phyloP scores from a whole-genome alignment of 2,888 invertebrate species.

The Perithous albicinctus region DNA sequence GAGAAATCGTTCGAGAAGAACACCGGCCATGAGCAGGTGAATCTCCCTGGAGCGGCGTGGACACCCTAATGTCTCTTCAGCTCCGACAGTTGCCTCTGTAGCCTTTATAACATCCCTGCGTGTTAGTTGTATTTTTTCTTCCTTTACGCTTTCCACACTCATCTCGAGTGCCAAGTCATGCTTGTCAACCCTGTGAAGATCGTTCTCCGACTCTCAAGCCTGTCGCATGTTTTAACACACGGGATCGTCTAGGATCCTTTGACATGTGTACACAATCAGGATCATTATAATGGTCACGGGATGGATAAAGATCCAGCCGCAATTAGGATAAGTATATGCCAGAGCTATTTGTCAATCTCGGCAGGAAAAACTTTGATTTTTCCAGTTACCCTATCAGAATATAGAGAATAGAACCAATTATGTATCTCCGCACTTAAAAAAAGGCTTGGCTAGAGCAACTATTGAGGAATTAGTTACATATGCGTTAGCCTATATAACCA shows the following conservation, averaged over 20 bases:
- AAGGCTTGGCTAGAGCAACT: too few species aligned
- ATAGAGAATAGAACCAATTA: not conserved
- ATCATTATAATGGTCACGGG: conserved; percentile 44
- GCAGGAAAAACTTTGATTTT: not conserved
- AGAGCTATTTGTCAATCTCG: conserved; percentile 12
- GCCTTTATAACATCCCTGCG: conserved; percentile 43
- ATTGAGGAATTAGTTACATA: too few species aligned
- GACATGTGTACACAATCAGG: conserved; percentile 42
- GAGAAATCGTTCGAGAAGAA: conserved; percentile 43
- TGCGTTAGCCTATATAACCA: too few species aligned
- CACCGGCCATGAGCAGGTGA: conserved; percentile 62
- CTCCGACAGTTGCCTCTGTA: conserved; percentile 46
- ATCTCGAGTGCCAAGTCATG: conserved; percentile 63
- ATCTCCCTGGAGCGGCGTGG: conserved; percentile 57
- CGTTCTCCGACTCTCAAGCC: conserved; percentile 53
- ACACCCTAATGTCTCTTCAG: conserved; percentile 60
- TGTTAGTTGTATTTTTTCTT: conserved; percentile 44
- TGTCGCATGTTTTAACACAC: conserved; percentile 23
- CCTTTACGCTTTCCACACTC: conserved; percentile 57
- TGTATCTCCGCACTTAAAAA: too few species aligned
- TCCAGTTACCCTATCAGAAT: not conserved
- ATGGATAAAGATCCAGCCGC: conserved; percentile 44
- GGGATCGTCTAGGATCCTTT: conserved; percentile 49
- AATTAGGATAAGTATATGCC: conserved; percentile 61
- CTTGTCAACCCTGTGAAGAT: conserved; percentile 61